Evolutionary conservation across 1,140 invertebrate species (phyloP).

Genomic region (Nephila pilipes): DNA sequence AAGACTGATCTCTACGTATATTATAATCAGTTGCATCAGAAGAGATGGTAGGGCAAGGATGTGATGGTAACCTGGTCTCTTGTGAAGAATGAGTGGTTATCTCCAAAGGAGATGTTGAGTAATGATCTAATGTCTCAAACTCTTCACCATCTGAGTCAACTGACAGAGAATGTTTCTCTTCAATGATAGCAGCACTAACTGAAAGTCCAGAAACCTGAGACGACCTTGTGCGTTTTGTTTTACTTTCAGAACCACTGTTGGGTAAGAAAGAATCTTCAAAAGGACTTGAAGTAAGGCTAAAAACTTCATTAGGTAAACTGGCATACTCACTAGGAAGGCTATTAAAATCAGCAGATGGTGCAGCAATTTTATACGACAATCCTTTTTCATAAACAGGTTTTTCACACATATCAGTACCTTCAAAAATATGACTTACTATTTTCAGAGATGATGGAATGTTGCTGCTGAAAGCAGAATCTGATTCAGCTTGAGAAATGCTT

Average conservation of each 20-base stretch:
- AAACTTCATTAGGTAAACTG: constrained; percentile 67
- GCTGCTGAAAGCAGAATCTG: constrained; percentile 75
- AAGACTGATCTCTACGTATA: not conserved
- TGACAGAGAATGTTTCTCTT: constrained; percentile 16
- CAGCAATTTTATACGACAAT: constrained; percentile 35
- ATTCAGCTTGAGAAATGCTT: constrained; percentile 50
- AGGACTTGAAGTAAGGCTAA: constrained; percentile 72
- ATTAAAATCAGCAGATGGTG: constrained; percentile 55
- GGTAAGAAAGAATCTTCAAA: constrained; percentile 67
- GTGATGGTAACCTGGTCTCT: not conserved
- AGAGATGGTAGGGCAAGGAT: constrained; percentile 40
- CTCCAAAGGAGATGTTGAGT: constrained; percentile 46
- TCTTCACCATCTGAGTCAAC: constrained; percentile 89
- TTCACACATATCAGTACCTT: constrained; percentile 36
- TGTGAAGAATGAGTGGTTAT: not conserved
- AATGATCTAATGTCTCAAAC: constrained; percentile 87
- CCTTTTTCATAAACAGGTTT: not conserved
- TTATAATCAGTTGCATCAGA: constrained; percentile 51
- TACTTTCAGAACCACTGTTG: constrained; percentile 7
- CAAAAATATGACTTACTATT: constrained; percentile 58
- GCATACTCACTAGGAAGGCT: constrained; percentile 71
- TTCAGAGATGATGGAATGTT: constrained; percentile 67
- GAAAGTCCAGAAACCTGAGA: not conserved
- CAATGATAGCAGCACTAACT: constrained; percentile 2
- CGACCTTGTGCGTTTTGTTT: constrained; percentile 36